Evolutionary conservation across 1,140 invertebrate species (phyloP), one percentile per base, ranked within the genome.

Genomic region (Propsilocerus akamusi): DNA sequence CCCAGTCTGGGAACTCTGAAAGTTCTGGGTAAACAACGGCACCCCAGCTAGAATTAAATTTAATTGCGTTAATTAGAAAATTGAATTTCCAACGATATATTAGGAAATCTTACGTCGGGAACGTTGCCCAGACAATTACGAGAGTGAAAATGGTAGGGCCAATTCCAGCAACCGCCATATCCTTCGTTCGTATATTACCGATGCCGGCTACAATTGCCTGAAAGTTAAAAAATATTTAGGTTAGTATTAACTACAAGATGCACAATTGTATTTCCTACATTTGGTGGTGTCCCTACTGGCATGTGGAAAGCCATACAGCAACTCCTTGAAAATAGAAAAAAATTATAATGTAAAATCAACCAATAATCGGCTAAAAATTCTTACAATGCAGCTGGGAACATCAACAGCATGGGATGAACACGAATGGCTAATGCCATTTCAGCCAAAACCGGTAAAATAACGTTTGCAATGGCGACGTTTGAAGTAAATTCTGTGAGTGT

Each of bases 181-280:
- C 82, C 53, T 73, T 74, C 1, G 82, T 82, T 50, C 71, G 76
- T 59, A 90, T 86, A 53, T 78, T 75, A 2, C 79, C 83, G 24
- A 83, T 81, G 1, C 81, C 81, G 41, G 86, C 86, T 1, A 89
- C 89, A 49, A 97, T 88, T 1, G 93, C 92, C n/a, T n/a, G n/a
- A n/a, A n/a, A n/a, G n/a, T n/a, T n/a, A n/a, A n/a, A n/a, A n/a
- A n/a, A n/a, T n/a, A 67, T 97, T 97, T n/a, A 92, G 92, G 4
- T 91, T 89, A 0, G 80, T 81, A 4, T 73, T 74, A 1, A 92
- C 86, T 3, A 89, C 88, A 58, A 77, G 67, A 56, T 69, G 69
- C 2, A 80, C 82, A 48, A 90, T 86, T 0, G 85, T 83, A 63
- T 89, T 89, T 0, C n/a, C n/a, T n/a, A n/a, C n/a, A n/a, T n/a